Percentiles rank a stretch among this genome's conserved stretches.
Conservation (phyloP, 2,113 vertebrate genomes). For the Alligator sinensis region DNA sequence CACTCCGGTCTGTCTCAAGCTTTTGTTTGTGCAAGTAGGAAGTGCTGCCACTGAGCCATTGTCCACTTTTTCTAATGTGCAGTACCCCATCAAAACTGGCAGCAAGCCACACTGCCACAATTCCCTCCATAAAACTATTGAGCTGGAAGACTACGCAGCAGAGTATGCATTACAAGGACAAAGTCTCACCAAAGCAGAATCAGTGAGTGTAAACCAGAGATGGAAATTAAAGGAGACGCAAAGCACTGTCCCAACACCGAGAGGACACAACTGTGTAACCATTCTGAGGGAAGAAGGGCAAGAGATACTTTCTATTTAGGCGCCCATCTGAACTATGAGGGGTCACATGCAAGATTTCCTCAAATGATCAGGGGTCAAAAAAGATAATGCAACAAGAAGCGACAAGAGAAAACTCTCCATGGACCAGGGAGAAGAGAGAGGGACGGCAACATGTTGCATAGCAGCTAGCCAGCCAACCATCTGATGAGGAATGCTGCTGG, state of each 20-base stretch:
- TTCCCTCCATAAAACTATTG: fast-evolving
- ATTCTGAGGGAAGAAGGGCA: neutral
- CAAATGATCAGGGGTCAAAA: neutral
- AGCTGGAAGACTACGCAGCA: neutral
- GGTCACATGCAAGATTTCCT: neutral
- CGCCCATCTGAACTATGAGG: neutral
- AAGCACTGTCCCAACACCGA: neutral
- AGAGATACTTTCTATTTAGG: neutral
- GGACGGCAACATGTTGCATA: fast-evolving
- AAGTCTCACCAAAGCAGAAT: neutral
- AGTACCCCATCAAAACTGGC: neutral
- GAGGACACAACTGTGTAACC: neutral
- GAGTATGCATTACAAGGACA: neutral
- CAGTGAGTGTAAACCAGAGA: fast-evolving
- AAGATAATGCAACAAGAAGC: neutral
- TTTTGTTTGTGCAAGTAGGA: neutral
- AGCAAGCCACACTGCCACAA: fast-evolving
- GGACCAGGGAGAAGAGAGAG: neutral
- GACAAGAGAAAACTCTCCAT: fast-evolving
- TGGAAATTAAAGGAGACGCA: neutral
- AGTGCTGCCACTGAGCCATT: neutral
- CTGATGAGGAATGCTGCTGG: fast-evolving
- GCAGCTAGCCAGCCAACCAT: neutral
- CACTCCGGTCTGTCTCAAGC: neutral
- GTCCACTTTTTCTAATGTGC: neutral